Base-by-base conservation (phyloP, 1,140 invertebrate genomes). In the Heliconius hewitsoni region DNA sequence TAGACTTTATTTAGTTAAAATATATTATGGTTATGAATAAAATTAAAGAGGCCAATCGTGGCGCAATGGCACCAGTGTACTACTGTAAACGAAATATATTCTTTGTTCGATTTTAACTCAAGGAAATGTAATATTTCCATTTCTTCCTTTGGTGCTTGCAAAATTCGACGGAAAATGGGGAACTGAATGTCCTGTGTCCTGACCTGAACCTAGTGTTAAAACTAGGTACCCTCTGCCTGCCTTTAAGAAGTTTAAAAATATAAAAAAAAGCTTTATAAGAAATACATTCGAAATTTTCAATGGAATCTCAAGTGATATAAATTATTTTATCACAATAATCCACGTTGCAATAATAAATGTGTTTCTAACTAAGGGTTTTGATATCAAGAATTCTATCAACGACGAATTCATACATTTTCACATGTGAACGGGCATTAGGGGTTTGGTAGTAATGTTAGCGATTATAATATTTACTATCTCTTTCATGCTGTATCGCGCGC, bases 351-450 rank as follows among this genome's bases (percentile, higher is more conserved):
- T 66, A 66, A 66, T 30, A 30, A 66, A 66, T 30, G 60, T 66
- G 23, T 66, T 87, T 88, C 83, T 84, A 87, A 85, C 82, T 86
- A 83, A 84, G 78, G 79, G 77, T 57, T 72, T 73, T 78, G 76
- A 82, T 86, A 90, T 90, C 89, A 90, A 89, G 86, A 91, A 91
- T 91, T 91, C 89, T 91, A 91, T 91, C 86, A 91, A 89, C 88
- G 85, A 75, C 79, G 80, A 84, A 86, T 87, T 89, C 85, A 81
- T 84, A 86, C 86, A 85, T 87, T 79, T 87, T 87, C 84, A 85
- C 87, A 85, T 89, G 88, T 87, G 84, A 82, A 60, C 81, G 83
- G 79, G 83, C 78, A 79, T 83, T 82, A 76, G 27, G 37, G 82
- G 78, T 75, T 30, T 57, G 83, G 82, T 78, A 34, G 9, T 5